These are phyloP conservation scores for Pachyseris speciosa DNA, from an alignment of 64 coral and sea anemone species.

Conservation along the genomic window DNA sequence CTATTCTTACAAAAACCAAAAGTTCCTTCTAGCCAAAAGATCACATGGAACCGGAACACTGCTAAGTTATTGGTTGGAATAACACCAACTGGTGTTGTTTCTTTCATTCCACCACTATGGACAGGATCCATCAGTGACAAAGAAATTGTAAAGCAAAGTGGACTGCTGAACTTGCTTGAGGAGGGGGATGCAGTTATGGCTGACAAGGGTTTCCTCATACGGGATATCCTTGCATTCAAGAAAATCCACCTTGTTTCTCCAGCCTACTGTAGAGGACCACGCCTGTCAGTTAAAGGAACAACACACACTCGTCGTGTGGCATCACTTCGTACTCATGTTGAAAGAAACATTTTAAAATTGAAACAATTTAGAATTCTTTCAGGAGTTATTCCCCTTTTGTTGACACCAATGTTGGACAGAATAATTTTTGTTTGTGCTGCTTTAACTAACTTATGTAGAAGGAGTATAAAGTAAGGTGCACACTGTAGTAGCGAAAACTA, in stretches of 20 bases:
- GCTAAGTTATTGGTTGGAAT: slow-evolving; percentile 40
- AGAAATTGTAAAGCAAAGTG: slow-evolving; percentile 69
- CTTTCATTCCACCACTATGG: slow-evolving; percentile 82
- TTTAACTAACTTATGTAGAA: slow-evolving; percentile 37
- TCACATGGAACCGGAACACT: slow-evolving; percentile 46
- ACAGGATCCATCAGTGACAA: slow-evolving; percentile 76
- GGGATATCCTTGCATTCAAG: slow-evolving; percentile 77
- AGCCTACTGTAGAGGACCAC: slow-evolving; percentile 72
- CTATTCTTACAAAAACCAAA: slow-evolving; percentile 38
- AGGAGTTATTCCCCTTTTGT: slow-evolving; percentile 66
- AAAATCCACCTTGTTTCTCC: slow-evolving; percentile 77
- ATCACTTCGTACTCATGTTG: slow-evolving; percentile 72
- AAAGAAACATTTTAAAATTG: slow-evolving; percentile 68
- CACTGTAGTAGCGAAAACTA: background rate
- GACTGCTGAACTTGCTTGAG: slow-evolving; percentile 61
- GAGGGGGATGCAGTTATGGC: slow-evolving; percentile 83
- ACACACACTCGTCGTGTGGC: slow-evolving; percentile 73
- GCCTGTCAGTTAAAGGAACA: slow-evolving; percentile 59
- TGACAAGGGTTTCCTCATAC: slow-evolving; percentile 79
- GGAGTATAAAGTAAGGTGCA: slow-evolving; percentile 43
- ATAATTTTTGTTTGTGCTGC: slow-evolving; percentile 64
- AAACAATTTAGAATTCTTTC: slow-evolving; percentile 80
- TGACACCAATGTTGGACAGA: slow-evolving; percentile 75
- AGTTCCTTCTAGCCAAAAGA: slow-evolving; percentile 28
- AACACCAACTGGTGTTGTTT: slow-evolving; percentile 48